A percentile compares a stretch with the other conserved stretches of the same genome.
Evolutionary conservation across 2,888 invertebrate species (phyloP).

Genomic region (Cybosia mesomella): DNA sequence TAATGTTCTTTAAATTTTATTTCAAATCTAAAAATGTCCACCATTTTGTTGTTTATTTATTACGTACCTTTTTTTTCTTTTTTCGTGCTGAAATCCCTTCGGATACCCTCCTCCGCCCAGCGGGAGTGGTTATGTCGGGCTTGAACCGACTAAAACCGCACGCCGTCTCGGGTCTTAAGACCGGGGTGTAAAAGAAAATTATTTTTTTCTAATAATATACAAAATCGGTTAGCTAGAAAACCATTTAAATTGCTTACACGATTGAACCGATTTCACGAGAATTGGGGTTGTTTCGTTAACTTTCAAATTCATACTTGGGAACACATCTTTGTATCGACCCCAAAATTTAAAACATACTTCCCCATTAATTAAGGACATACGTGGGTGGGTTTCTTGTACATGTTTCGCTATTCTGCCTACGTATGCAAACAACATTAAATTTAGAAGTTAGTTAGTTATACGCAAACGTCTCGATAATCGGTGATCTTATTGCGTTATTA

Average conservation of each 20-base stretch:
- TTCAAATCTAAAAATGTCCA: not conserved
- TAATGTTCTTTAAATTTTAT: constrained; percentile 6
- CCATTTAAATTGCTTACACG: too few relatives aligned
- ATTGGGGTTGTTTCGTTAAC: not conserved
- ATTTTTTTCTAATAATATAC: too few relatives aligned
- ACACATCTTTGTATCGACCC: not conserved
- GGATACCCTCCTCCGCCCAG: too few relatives aligned
- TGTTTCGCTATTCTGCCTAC: not conserved
- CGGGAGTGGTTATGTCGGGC: too few relatives aligned
- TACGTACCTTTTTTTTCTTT: too few relatives aligned
- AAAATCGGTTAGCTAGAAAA: too few relatives aligned
- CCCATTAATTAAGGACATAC: not conserved
- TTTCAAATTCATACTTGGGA: not conserved
- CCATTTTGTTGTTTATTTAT: not conserved
- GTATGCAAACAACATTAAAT: constrained; percentile 1
- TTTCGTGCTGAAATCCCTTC: too few relatives aligned
- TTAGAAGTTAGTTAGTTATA: not conserved
- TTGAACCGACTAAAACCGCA: too few relatives aligned
- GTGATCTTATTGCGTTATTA: not conserved
- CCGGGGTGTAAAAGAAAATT: too few relatives aligned
- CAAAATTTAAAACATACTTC: not conserved
- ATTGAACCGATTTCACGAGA: not conserved
- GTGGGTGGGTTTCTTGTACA: not conserved
- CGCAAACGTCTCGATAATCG: not conserved
- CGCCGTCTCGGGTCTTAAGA: too few relatives aligned